Evolutionary conservation across 2,888 invertebrate species (phyloP), one percentile per base, ranked within the genome.

Genomic region (Phania funesta): DNA sequence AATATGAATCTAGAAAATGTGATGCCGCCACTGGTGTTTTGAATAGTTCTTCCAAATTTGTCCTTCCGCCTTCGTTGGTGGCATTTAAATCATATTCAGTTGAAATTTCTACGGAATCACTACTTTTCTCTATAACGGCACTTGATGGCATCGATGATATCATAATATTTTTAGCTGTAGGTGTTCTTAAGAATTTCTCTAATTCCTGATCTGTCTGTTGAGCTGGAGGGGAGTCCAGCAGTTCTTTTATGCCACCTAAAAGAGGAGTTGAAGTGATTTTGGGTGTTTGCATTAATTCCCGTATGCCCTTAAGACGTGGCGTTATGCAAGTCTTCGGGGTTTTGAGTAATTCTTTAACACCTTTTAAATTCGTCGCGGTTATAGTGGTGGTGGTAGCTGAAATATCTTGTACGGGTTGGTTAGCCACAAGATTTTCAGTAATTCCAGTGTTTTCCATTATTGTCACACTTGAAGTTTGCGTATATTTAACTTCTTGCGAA

Each of bases 151-250:
- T 50, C 0, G 88, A 86, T 5, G 89, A 86, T 48, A 90, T 86
- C 90, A 90, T 90, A 0, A 88, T 77, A 65, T 88, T 85, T 77
- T 87, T 88, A 11, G 89, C 89, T 22, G 88, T 86, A 11, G 90
- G 90, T 11, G 90, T 90, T 52, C 87, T 90, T 13, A 90, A 86
- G 52, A 86, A 87, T 56, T 85, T 62, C 11, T 88, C 89, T 0
- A 88, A 80, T 41, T 87, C 68, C 0, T 70, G 6, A 24, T 54
- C 32, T 44, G 48, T 41, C 9, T 67, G 44, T 9, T 54, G 48
- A 9, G 41, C 38, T 44, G 60, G 60, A 0, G 35, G 22, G 1
- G 35, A n/a, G 7, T 48, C 52, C 60, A 67, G 48, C 24, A 68
- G 74, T 46, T 77, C 71, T 41, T 75, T 78, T 1, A 71, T 38